Conservation (phyloP, 2,888 invertebrate genomes). For the Oscheius sp. region DNA sequence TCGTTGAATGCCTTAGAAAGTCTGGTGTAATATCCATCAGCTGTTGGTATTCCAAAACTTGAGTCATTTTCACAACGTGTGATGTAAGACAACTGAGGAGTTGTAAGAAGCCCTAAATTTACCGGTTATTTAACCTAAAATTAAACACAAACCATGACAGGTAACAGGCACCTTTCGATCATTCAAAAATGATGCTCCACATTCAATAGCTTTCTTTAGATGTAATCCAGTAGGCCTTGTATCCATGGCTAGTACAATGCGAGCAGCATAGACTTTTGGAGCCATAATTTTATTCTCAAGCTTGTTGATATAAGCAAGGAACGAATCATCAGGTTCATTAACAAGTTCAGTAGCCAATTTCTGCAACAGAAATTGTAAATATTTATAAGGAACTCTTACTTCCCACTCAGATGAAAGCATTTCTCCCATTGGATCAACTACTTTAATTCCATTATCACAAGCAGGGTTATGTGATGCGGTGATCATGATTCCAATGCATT, state of each 20-base stretch:
- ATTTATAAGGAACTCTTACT: no score
- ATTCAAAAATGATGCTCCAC: slow-evolving; percentile 37
- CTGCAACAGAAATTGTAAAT: slow-evolving; percentile 26
- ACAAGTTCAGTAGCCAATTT: slow-evolving; percentile 49
- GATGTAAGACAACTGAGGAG: slow-evolving; percentile 93
- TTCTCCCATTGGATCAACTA: slow-evolving; percentile 93
- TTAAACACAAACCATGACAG: no score
- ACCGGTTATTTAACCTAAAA: no score
- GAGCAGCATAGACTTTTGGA: slow-evolving; percentile 17
- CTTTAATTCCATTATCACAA: slow-evolving; percentile 75
- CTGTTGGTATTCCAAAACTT: slow-evolving; percentile 81
- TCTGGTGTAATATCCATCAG: slow-evolving; percentile 85
- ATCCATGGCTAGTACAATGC: slow-evolving; percentile 52
- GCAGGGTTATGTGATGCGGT: slow-evolving; percentile 98
- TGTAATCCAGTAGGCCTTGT: slow-evolving; percentile 49
- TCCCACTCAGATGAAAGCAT: slow-evolving; percentile 96
- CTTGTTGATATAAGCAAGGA: slow-evolving; percentile 39
- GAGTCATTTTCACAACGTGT: slow-evolving; percentile 84
- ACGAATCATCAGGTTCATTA: slow-evolving; percentile 47
- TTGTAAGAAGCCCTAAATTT: slow-evolving; percentile 80
- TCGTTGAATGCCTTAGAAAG: slow-evolving; percentile 80
- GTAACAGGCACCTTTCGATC: no score
- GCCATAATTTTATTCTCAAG: slow-evolving; percentile 34
- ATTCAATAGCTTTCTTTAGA: slow-evolving; percentile 43
- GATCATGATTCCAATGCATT: slow-evolving; percentile 89